phyloP scores from a whole-genome alignment of 2,797 vertebrate species.

The Myotis planiceps region DNA sequence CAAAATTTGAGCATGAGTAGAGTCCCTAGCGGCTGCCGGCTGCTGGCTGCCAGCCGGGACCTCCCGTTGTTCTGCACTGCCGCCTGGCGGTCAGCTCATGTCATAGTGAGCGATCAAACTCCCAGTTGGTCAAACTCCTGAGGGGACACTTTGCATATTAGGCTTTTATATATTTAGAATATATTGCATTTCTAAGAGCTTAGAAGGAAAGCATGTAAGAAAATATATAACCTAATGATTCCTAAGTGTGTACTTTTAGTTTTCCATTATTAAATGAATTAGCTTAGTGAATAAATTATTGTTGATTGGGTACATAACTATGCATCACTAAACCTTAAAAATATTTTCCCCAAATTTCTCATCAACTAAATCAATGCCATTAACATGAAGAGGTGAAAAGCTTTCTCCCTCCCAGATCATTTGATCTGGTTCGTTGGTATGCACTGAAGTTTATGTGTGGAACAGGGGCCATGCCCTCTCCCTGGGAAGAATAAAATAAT shows the following conservation, averaged over 20 bases:
- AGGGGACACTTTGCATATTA: no score
- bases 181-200: not conserved
- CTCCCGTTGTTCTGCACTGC: no score
- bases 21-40: no score
- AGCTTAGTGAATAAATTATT: not conserved
- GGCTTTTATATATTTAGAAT: not conserved
- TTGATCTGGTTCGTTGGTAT: not conserved
- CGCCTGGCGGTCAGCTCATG: no score
- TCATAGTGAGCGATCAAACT: no score
- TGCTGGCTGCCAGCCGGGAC: no score
- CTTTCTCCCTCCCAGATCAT: not conserved
- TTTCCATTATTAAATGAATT: not conserved
- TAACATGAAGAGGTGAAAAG: not conserved
- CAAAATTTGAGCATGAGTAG: no score
- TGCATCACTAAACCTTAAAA: not conserved
- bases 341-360: not conserved
- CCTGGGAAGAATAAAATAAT: not conserved
- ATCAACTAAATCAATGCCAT: not conserved
- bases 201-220: not conserved
- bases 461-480: not conserved
- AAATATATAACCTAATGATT: not conserved
- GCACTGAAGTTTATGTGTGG: not conserved
- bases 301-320: not conserved
- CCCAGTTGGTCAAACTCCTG: no score
- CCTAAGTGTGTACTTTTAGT: not conserved